Base-by-base conservation (phyloP, 2,113 vertebrate genomes). In the Rhombomys opimus region DNA sequence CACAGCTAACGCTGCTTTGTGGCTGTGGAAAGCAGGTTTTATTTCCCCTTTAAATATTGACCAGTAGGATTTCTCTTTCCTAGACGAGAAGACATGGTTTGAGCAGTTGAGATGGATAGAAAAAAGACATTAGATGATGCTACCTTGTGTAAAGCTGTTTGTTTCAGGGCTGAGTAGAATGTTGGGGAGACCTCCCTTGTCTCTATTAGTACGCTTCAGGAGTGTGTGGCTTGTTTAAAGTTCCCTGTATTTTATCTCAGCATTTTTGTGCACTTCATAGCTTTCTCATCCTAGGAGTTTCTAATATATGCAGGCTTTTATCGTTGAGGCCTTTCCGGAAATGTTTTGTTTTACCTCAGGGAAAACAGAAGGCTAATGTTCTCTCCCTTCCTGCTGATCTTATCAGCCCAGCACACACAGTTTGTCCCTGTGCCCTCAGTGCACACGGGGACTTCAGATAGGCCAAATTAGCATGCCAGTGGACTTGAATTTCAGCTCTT, bases 361-460 rank as follows among this genome's bases (percentile, higher is more conserved):
- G 73, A 73, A 94, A 95, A 68, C 50, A 91, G 46, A 95, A 91
- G 25, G 25, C 35, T 32, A 35, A 23, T 63, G 57, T 88, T 91
- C 30, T 87, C 90, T 89, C 67, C 30, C 73, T 93, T 78, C 32
- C 84, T 86, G 63, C 57, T 72, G 87, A 87, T 65, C 30, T 61
- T 94, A 63, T 84, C 84, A 63, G 61, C 17, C 41, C 10, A 0
- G 15, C 23, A 82, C 54, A 46, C 54, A 59, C 67, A 86, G 63
- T 84, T 72, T 87, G 93, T 65, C 27, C 14, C 59, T 68, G 38
- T 65, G 1, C 13, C 27, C 52, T 90, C 35, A 15, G 32, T 63
- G 73, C 70, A 30, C 63, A 63, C 54, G 52, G 32, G 35, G 57
- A 46, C 75, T 94, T 97, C 52, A 85, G 87, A 80, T 12, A 68